These are phyloP conservation scores for Aromia moschata DNA, from an alignment of 2,888 invertebrate genomes.

Conservation along the genomic window DNA sequence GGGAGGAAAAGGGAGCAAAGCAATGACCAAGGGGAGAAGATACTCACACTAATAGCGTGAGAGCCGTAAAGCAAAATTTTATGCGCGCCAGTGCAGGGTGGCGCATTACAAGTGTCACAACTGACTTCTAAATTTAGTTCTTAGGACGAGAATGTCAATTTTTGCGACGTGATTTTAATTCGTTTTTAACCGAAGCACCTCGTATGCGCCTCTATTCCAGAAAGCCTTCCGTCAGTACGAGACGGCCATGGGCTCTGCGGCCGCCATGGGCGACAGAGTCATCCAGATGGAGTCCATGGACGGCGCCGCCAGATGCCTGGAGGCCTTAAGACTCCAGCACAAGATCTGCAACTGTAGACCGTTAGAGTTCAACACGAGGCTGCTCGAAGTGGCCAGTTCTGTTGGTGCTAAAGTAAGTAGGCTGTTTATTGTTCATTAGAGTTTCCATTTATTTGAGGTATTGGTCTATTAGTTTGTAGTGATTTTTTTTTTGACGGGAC, in stretches of 20 bases:
- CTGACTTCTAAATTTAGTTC: too few relatives aligned
- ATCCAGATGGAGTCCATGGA: constrained; percentile 93
- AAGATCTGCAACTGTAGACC: constrained; percentile 89
- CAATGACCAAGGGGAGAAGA: too few relatives aligned
- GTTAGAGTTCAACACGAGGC: constrained; percentile 83
- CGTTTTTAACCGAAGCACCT: neutral
- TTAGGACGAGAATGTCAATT: neutral
- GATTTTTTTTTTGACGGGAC: too few relatives aligned
- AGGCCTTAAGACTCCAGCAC: constrained; percentile 79
- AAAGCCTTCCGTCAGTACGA: constrained; percentile 84
- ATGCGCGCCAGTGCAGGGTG: too few relatives aligned
- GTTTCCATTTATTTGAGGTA: too few relatives aligned
- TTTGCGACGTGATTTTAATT: neutral
- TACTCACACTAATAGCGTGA: too few relatives aligned
- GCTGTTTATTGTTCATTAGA: too few relatives aligned
- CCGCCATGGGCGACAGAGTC: constrained; percentile 81
- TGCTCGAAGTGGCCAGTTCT: constrained; percentile 84
- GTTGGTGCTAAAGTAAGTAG: constrained; percentile 82
- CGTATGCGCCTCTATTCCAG: constrained; percentile 55
- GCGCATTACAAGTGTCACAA: too few relatives aligned
- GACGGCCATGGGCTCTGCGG: constrained; percentile 84
- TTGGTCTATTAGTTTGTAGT: too few relatives aligned
- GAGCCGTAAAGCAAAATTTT: too few relatives aligned
- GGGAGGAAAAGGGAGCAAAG: too few relatives aligned
- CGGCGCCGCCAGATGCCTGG: constrained; percentile 83